These are phyloP conservation scores for Gallinago jamesoni DNA, from an alignment of 2,113 vertebrate genomes.

Conservation along the genomic window DNA sequence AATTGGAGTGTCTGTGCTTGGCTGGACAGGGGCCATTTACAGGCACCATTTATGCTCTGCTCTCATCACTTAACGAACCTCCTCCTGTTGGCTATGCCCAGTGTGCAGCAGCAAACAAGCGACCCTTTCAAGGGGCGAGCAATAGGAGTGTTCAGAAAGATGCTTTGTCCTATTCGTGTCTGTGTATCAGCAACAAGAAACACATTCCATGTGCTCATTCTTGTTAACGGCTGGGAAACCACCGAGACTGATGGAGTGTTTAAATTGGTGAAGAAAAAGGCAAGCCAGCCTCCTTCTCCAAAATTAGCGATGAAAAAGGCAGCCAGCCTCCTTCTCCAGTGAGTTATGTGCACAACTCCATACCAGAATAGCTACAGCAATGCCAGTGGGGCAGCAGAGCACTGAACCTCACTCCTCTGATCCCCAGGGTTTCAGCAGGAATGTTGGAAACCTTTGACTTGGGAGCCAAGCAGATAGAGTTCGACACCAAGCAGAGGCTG, in stretches of 20 bases:
- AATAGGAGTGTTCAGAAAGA: background rate
- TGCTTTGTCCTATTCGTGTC: background rate
- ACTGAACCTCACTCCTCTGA: background rate
- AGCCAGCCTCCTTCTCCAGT: background rate
- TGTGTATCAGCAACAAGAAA: background rate
- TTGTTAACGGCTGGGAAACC: accelerated
- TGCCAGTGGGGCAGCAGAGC: background rate
- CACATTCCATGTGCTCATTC: background rate
- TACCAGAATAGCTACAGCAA: background rate
- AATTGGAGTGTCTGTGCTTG: background rate
- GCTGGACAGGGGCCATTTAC: background rate
- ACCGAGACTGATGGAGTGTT: background rate
- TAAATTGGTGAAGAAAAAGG: background rate
- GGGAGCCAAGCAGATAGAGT: background rate
- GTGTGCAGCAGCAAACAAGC: background rate
- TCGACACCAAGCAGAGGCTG: background rate
- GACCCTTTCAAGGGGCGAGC: background rate
- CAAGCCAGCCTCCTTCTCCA: background rate
- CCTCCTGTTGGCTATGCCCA: background rate
- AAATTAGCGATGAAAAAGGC: background rate
- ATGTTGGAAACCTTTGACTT: background rate
- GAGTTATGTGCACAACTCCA: background rate
- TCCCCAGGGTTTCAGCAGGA: background rate
- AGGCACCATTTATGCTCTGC: background rate
- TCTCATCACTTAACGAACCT: background rate